These are phyloP conservation scores for Bombus pyrosoma DNA, from an alignment of 1,140 invertebrate species.

Conservation along the genomic window DNA sequence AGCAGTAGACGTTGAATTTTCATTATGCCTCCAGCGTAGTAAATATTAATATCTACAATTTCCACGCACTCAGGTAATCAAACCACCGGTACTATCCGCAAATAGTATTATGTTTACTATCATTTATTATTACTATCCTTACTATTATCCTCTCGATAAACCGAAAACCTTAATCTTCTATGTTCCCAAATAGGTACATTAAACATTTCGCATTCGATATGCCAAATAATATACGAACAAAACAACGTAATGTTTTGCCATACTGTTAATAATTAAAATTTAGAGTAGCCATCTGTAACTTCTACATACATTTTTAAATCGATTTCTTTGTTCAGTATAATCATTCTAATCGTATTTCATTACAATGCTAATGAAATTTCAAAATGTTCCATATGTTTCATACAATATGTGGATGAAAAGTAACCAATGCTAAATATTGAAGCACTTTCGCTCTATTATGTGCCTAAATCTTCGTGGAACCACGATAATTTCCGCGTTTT, in stretches of 20 bases:
- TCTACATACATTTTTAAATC: too few relatives aligned
- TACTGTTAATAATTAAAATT: too few relatives aligned
- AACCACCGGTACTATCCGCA: neutral
- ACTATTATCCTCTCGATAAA: neutral
- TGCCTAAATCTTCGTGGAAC: neutral
- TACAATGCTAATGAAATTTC: too few relatives aligned
- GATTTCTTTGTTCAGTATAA: too few relatives aligned
- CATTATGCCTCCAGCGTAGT: neutral
- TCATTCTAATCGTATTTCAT: too few relatives aligned
- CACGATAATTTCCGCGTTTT: neutral
- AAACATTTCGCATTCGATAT: neutral
- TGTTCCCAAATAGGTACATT: neutral
- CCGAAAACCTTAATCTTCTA: neutral
- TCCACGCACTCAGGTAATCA: neutral
- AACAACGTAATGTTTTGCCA: too few relatives aligned
- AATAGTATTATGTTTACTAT: neutral
- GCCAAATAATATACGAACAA: neutral
- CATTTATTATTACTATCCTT: neutral
- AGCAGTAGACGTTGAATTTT: neutral
- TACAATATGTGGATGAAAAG: too few relatives aligned
- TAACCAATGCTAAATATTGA: too few relatives aligned
- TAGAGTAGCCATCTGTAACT: too few relatives aligned
- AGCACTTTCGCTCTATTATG: too few relatives aligned
- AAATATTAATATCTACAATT: constrained; percentile 1
- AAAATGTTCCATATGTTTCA: too few relatives aligned